phyloP scores from a whole-genome alignment of 2,797 vertebrate species.

The Adelosebastes latens region DNA sequence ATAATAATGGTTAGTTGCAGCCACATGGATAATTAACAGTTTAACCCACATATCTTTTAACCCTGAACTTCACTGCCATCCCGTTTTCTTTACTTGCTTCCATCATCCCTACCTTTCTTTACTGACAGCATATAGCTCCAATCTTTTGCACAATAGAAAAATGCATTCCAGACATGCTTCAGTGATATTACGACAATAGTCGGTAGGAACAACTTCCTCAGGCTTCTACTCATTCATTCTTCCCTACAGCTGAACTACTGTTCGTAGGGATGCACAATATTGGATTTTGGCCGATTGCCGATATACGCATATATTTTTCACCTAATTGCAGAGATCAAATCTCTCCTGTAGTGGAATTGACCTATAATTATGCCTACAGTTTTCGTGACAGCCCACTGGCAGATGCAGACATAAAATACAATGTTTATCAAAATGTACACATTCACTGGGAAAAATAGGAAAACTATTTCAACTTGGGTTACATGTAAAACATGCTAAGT shows the following conservation, averaged over 20 bases:
- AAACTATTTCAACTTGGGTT: neutral
- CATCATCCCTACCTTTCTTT: slow-evolving; percentile 29
- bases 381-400: neutral
- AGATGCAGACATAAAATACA: neutral
- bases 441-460: neutral
- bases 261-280: neutral
- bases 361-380: neutral
- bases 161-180: slow-evolving; percentile 64
- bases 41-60: neutral
- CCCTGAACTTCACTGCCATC: neutral
- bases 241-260: slow-evolving; percentile 21
- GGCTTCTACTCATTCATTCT: slow-evolving; percentile 37
- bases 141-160: slow-evolving; percentile 60
- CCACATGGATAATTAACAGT: neutral
- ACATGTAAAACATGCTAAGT: neutral
- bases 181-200: slow-evolving; percentile 59
- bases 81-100: slow-evolving; percentile 8
- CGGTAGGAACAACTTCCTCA: slow-evolving; percentile 49
- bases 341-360: neutral
- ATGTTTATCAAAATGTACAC: neutral
- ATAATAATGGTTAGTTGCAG: neutral
- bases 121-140: slow-evolving; percentile 22
- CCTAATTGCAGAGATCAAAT: neutral
- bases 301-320: neutral
- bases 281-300: neutral